Conservation (phyloP, 2,113 vertebrate genomes). For the Potamarius usumacintae region DNA sequence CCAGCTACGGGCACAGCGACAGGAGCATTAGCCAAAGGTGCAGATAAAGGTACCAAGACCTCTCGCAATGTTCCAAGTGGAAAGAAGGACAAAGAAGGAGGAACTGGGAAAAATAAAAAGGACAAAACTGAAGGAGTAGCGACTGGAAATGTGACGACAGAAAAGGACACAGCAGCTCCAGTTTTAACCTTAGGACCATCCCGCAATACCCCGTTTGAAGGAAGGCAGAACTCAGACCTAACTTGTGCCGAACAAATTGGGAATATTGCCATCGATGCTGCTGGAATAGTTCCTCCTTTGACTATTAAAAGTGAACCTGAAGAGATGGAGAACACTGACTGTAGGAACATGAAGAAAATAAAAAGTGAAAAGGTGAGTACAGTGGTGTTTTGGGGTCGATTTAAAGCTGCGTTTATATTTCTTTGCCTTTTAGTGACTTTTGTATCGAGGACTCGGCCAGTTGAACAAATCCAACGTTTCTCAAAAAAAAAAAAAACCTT, state of each 20-base stretch:
- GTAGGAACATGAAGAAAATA: conserved; percentile 91
- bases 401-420: neutral
- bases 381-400: neutral
- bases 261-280: conserved; percentile 92
- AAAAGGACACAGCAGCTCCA: conserved; percentile 87
- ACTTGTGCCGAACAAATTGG: conserved; percentile 88
- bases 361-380: conserved; percentile 97
- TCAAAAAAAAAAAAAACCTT: neutral
- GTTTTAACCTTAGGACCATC: conserved; percentile 77
- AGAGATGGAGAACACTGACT: conserved; percentile 89
- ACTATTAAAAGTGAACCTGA: conserved; percentile 90
- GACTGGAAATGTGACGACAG: conserved; percentile 71
- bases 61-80: conserved; percentile 84
- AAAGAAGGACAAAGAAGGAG: conserved; percentile 94
- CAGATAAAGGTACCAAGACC: conserved; percentile 89
- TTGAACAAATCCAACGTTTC: neutral
- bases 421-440: neutral
- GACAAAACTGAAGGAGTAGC: conserved; percentile 87
- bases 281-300: conserved; percentile 87
- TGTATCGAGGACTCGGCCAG: no score
- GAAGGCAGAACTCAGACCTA: conserved; percentile 82
- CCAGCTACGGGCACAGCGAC: conserved; percentile 67
- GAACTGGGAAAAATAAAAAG: conserved; percentile 91
- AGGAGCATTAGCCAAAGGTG: conserved; percentile 80
- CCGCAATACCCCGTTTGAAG: conserved; percentile 86